Evolutionary conservation across 2,113 vertebrate species (phyloP).

Genomic region (Crotophaga sulcirostris): DNA sequence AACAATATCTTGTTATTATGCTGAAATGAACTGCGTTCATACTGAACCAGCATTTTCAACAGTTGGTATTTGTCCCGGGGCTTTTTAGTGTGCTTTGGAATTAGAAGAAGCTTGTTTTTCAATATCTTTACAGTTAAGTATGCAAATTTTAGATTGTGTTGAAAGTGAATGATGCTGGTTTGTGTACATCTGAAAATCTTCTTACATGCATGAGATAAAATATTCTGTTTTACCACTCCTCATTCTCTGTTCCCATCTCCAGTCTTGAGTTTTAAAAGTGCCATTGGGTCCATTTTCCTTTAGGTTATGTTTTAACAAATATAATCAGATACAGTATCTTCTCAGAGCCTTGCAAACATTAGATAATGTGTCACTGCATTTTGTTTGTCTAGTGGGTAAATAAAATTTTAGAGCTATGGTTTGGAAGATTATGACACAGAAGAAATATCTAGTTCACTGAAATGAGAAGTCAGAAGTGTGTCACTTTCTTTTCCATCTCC

Average conservation of each 20-base stretch:
- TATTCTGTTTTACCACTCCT: background rate
- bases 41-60: background rate
- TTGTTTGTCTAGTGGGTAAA: background rate
- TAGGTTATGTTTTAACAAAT: background rate
- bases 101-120: background rate
- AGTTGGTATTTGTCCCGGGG: rapidly evolving
- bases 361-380: background rate
- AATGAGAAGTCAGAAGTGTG: background rate
- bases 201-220: background rate
- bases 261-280: background rate
- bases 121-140: background rate
- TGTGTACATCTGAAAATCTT: background rate
- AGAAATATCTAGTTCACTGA: background rate
- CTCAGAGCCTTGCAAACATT: background rate
- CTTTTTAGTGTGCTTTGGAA: background rate
- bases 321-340: background rate
- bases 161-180: background rate
- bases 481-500: background rate
- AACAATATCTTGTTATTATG: background rate
- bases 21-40: background rate
- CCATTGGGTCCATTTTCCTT: background rate
- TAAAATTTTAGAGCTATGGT: background rate
- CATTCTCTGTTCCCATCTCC: background rate
- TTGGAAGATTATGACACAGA: background rate
- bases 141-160: background rate